phyloP scores from a whole-genome alignment of 2,113 vertebrate genomes.

The Strix aluco region DNA sequence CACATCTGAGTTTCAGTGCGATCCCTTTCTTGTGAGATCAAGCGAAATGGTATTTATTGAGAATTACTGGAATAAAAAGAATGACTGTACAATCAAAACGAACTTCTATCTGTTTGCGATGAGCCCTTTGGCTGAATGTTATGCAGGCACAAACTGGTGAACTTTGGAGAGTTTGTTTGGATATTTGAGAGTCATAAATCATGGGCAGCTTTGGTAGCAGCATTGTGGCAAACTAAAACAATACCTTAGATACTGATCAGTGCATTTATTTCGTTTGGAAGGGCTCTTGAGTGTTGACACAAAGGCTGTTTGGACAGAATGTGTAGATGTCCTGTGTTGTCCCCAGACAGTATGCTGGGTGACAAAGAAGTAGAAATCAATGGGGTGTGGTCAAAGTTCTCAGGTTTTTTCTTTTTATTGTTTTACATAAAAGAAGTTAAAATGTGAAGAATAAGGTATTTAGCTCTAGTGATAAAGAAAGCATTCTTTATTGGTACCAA shows the following conservation, averaged over 20 bases:
- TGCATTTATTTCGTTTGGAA: neutral
- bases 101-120: neutral
- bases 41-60: neutral
- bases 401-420: neutral
- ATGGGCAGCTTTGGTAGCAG: neutral
- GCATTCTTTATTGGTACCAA: neutral
- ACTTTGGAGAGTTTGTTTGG: neutral
- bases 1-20: neutral
- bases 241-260: neutral
- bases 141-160: neutral
- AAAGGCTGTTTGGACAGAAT: neutral
- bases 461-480: neutral
- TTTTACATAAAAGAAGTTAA: neutral
- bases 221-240: neutral
- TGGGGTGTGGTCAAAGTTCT: neutral
- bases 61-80: neutral
- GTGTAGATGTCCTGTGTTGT: neutral
- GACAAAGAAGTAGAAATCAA: neutral
- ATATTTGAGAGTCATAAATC: neutral
- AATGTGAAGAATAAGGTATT: conserved; percentile 28
- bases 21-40: neutral
- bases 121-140: neutral
- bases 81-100: neutral
- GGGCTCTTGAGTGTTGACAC: neutral
- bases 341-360: neutral